These are phyloP conservation scores for Keiferia lycopersicella DNA, from an alignment of 2,888 invertebrate genomes.

Conservation along the genomic window DNA sequence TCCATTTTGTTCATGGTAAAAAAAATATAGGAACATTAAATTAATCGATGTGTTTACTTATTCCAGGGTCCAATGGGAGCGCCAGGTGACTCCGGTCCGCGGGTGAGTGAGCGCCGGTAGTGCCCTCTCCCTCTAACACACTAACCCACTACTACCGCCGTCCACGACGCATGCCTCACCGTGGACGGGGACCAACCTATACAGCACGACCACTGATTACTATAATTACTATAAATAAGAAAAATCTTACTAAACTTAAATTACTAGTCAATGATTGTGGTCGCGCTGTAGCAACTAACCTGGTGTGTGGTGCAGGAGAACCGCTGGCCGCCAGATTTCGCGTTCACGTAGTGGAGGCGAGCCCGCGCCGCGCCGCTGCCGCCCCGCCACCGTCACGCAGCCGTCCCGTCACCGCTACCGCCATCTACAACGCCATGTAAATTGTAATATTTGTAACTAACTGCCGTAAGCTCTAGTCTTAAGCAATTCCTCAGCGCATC, in stretches of 20 bases:
- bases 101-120: conserved; percentile 83
- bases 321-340: conserved; percentile 75
- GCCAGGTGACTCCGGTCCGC: conserved; percentile 87
- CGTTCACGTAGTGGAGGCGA: conserved; percentile 63
- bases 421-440: conserved; percentile 39
- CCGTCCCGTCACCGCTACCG: neutral
- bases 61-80: conserved; percentile 85
- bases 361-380: conserved; percentile 29
- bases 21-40: neutral
- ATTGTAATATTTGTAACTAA: conserved; percentile 56
- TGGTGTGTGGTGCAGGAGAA: conserved; percentile 65
- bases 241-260: neutral
- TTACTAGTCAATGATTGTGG: neutral
- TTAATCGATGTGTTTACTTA: neutral
- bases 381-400: conserved; percentile 20
- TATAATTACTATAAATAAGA: neutral
- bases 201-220: neutral
- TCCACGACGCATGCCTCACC: conserved; percentile 10
- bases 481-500: conserved; percentile 1
- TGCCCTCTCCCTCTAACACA: neutral
- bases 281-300: conserved; percentile 30
- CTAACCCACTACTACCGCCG: conserved; percentile 8
- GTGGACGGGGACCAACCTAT: neutral
- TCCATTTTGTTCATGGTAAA: too few relatives aligned
- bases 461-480: conserved; percentile 22